Conservation (phyloP, 53 echinoderm and acorn worm species). For the Stichopus horrens region DNA sequence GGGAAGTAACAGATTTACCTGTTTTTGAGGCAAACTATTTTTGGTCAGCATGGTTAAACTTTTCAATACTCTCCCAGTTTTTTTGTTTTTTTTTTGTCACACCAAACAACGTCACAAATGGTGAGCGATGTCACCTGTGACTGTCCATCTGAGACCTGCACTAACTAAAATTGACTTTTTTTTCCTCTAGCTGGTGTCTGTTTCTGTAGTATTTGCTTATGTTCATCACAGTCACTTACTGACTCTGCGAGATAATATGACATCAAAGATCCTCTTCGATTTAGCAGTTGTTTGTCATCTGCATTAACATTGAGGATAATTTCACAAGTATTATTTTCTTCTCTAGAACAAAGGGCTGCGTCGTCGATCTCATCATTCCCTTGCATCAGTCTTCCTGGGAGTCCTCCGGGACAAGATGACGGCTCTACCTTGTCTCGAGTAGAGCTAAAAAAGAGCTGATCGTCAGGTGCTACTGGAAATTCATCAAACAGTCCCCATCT, state of each 20-base stretch:
- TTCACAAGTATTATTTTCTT: neutral
- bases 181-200: too few relatives aligned
- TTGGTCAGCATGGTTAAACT: too few relatives aligned
- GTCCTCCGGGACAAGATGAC: slow-evolving; percentile 56
- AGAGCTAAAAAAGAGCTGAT: slow-evolving; percentile 55
- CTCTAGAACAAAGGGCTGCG: neutral
- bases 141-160: too few relatives aligned
- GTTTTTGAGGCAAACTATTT: too few relatives aligned
- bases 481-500: slow-evolving; percentile 83
- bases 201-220: too few relatives aligned
- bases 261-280: slow-evolving; percentile 68
- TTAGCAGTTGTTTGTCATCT: slow-evolving; percentile 45
- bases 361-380: neutral
- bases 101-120: too few relatives aligned
- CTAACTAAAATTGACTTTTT: too few relatives aligned
- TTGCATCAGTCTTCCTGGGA: slow-evolving; percentile 50
- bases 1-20: too few relatives aligned
- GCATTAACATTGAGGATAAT: neutral
- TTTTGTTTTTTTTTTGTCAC: too few relatives aligned
- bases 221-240: slow-evolving; percentile 12
- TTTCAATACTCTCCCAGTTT: too few relatives aligned
- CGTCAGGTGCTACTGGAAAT: slow-evolving; percentile 50
- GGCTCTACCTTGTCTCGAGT: slow-evolving; percentile 56
- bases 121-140: too few relatives aligned
- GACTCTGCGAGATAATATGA: slow-evolving; percentile 43